A percentile compares a stretch with the other conserved stretches of the same genome.
Evolutionary conservation across 2,113 vertebrate genomes (phyloP).

Genomic region (Garra rufa): DNA sequence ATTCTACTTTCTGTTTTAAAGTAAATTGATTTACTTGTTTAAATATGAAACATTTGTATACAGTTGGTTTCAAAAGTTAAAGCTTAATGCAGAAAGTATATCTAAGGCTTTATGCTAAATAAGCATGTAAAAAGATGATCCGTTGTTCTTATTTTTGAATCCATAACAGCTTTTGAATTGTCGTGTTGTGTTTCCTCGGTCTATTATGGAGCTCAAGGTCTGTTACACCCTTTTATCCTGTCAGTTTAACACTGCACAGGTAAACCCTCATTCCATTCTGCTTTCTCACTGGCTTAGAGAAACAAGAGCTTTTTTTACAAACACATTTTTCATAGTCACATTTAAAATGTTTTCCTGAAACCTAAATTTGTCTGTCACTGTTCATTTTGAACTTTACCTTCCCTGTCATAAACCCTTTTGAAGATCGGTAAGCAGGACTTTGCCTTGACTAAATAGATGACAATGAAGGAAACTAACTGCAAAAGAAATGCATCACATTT

Average conservation of each 20-base stretch:
- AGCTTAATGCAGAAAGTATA: not conserved
- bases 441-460: slow-evolving; percentile 16
- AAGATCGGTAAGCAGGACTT: slow-evolving; percentile 17
- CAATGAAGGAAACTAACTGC: not conserved
- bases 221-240: slow-evolving; percentile 10
- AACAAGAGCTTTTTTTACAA: not conserved
- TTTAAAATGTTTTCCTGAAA: not conserved
- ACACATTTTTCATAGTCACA: not conserved
- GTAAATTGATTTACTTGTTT: too few relatives aligned
- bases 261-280: slow-evolving; percentile 1
- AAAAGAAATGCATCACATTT: not conserved
- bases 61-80: not conserved
- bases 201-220: not conserved
- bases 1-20: too few relatives aligned
- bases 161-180: not conserved
- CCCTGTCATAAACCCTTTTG: slow-evolving; percentile 9
- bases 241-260: not conserved
- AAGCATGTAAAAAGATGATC: not conserved
- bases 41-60: not conserved
- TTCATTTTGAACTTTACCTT: slow-evolving; percentile 46
- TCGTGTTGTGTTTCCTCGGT: not conserved
- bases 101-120: not conserved
- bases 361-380: not conserved
- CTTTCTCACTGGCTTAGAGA: slow-evolving; percentile 13
- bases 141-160: not conserved